Base-by-base conservation (phyloP, 2,888 invertebrate genomes). In the Rapana venosa region DNA sequence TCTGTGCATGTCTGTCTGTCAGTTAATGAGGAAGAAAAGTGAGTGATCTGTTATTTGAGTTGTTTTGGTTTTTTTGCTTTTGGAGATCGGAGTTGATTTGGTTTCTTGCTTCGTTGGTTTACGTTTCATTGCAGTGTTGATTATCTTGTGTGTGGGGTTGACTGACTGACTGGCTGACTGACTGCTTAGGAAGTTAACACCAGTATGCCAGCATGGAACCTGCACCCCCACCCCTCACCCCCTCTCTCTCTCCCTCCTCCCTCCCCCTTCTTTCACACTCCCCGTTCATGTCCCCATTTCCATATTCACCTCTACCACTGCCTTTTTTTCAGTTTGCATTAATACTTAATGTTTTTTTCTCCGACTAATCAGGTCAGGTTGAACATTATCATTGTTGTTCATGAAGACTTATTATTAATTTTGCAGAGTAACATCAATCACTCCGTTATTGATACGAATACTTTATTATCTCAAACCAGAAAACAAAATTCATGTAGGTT, bases 131-230 rank as follows among this genome's bases (percentile, higher is more conserved):
- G 47, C 47, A 5, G 47, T 47, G 47, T 47, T 47, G 47, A 47
- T 47, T 47, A 47, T 47, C n/a, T n/a, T 47, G 47, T 47, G 47
- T 47, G 47, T 47, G 47, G 47, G 47, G 8, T 47, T 47, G 47
- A 47, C 47, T 47, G 47, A 47, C 47, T 47, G 47, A 47, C 47
- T 8, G 47, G 47, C 47, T 47, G 47, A 47, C 47, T 47, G 47
- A 47, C 47, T 47, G 47, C 47, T 47, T 47, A 47, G 47, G 47
- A 47, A 47, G 66, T 20, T 61, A 86, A 86, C 61, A 35, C n/a
- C 86, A 66, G 86, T 84, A 35, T 66, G 86, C 86, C 86, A 35
- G 86, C 86, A 86, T 86, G 86, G 86, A 86, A 86, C 66, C 86
- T 61, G 22, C 26, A 13, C 26, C 47, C 47, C 36, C 32, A 20